Percentiles rank a stretch among this genome's conserved stretches.
These are phyloP conservation scores for Sesia apiformis DNA, from an alignment of 2,888 invertebrate species.

Conservation along the genomic window DNA sequence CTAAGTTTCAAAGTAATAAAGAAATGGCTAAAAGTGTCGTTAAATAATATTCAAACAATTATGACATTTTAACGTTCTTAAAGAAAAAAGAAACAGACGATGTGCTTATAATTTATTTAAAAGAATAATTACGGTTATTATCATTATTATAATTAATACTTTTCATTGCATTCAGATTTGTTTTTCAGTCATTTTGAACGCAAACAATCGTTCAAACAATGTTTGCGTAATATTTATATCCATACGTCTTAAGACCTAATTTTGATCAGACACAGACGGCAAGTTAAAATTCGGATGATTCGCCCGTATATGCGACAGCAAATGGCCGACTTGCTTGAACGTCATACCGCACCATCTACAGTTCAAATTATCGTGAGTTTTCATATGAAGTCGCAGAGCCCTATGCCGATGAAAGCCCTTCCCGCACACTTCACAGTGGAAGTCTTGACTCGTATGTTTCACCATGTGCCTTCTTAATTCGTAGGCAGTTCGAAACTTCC, in stretches of 20 bases:
- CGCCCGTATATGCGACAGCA: constrained; percentile 31
- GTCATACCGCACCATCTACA: constrained; percentile 39
- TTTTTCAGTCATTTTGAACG: no score
- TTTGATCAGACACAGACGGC: constrained; percentile 15
- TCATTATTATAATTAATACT: no score
- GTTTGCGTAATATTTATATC: no score
- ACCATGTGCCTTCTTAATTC: constrained; percentile 57
- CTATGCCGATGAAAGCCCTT: constrained; percentile 46
- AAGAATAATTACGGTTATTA: no score
- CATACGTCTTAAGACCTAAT: background rate
- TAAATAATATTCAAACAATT: no score
- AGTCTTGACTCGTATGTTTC: constrained; percentile 49
- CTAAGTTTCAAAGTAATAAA: no score
- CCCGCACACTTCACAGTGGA: constrained; percentile 44
- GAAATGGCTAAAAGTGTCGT: no score
- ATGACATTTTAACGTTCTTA: no score
- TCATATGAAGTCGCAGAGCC: constrained; percentile 42
- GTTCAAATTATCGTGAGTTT: constrained; percentile 42
- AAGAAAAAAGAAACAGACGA: no score
- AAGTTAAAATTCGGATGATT: constrained; percentile 29
- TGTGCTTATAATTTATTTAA: no score
- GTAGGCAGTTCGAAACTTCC: constrained; percentile 53
- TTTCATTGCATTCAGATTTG: no score
- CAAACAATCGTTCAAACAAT: no score
- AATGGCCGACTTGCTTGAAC: constrained; percentile 32